Evolutionary conservation across 2,113 vertebrate species (phyloP), one percentile per base, ranked within the genome.

Genomic region (Cheirogaleus medius): DNA sequence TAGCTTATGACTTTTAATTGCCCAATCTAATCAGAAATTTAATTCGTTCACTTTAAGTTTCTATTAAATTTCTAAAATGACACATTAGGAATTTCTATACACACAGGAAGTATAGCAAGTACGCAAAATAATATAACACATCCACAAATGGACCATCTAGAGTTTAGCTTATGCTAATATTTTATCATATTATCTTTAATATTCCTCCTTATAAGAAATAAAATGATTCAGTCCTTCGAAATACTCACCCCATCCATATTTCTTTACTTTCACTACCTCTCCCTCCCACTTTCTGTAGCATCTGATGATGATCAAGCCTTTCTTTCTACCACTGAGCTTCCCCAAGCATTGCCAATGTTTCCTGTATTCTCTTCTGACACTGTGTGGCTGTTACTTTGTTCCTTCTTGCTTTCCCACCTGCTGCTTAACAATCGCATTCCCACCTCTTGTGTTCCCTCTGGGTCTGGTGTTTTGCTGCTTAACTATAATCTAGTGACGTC

Each of bases 1-100:
- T 54, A n/a, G 27, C 32, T 52, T 52, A n/a, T 25, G 18, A 60
- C 54, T 94, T 68, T 15, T 37, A 54, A 49, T 81, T 81, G 6
- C 27, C 10, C 1, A 9, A 21, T 66, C 32, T 52, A 18, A 73
- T 42, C 6, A 58, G 82, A 14, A 5, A 8, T 18, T 73, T 18
- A 29, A 47, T 42, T 27, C 80, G 18, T 84, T 92, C 17, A 64
- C 42, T 74, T 84, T 37, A 58, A 63, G 77, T 56, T 95, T 84
- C 47, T 44, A 37, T 73, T 54, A 78, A 64, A 85, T 85, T 60
- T 74, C 68, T 68, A 60, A 47, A 66, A 86, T 25, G 20, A n/a
- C 3, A 52, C 17, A 25, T 54, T 63, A 39, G 8, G 3, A 47
- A 76, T 68, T 52, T 64, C 9, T 86, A 74, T 23, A 29, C 8